Evolutionary conservation across 1,140 invertebrate genomes (phyloP).

Genomic region (Leptopilina clavipes): DNA sequence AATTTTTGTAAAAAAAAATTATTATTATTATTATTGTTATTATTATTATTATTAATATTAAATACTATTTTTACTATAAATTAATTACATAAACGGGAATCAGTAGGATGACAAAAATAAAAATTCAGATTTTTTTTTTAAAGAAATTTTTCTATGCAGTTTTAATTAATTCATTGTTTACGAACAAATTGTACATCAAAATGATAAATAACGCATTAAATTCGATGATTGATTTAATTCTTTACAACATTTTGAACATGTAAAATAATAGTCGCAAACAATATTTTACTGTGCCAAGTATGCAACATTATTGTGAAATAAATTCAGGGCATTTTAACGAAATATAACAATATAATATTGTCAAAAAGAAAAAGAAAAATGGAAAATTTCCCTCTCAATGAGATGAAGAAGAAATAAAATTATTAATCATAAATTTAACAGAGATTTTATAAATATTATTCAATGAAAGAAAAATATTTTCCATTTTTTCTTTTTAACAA

Average conservation of each 20-base stretch:
- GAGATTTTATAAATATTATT: background rate
- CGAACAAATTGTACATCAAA: conserved; percentile 33
- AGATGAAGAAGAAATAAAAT: background rate
- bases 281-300: conserved; percentile 8
- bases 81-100: background rate
- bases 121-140: background rate
- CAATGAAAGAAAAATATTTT: background rate
- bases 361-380: background rate
- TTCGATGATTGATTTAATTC: background rate
- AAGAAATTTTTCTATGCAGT: conserved; percentile 12
- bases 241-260: background rate
- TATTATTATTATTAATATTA: background rate
- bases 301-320: background rate
- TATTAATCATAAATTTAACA: background rate
- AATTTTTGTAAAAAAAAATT: conserved; percentile 51
- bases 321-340: background rate
- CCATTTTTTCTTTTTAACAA: background rate
- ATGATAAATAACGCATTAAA: conserved; percentile 11
- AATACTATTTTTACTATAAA: too few relatives aligned
- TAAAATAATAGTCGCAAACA: background rate
- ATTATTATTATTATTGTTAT: background rate
- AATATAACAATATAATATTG: too few relatives aligned
- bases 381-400: background rate
- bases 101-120: background rate
- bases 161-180: conserved; percentile 23